phyloP scores from a whole-genome alignment of 2,888 invertebrate genomes.

The Volucella zonaria region DNA sequence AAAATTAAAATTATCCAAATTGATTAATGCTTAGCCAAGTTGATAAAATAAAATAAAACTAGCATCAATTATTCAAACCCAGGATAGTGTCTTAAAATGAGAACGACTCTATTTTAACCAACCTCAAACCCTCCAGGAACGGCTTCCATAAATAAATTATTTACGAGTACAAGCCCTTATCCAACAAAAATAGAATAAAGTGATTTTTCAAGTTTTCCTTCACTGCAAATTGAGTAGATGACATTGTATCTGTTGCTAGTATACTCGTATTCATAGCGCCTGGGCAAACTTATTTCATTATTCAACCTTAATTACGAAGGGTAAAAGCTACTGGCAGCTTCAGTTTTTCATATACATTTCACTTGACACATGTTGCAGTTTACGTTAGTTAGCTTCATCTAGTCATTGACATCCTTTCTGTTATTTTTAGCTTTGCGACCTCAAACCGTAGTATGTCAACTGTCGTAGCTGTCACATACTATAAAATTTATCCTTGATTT shows the following conservation, averaged over 20 bases:
- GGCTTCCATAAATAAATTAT: too few species aligned
- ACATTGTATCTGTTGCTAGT: background rate
- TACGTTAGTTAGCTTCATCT: background rate
- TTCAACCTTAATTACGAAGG: background rate
- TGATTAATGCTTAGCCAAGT: too few species aligned
- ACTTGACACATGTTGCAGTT: background rate
- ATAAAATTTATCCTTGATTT: slow-evolving; percentile 8
- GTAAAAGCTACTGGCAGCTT: background rate
- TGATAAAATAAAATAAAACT: too few species aligned
- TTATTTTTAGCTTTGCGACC: background rate
- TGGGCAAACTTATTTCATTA: slow-evolving; percentile 11
- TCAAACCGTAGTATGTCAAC: background rate
- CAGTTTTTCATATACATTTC: slow-evolving; percentile 4
- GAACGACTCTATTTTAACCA: too few species aligned
- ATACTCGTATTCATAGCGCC: slow-evolving; percentile 58
- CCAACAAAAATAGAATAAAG: background rate
- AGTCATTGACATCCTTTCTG: background rate
- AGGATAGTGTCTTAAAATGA: too few species aligned
- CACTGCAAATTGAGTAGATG: too few species aligned
- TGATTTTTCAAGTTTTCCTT: too few species aligned
- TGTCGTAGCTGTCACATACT: slow-evolving; percentile 1
- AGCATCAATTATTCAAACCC: too few species aligned
- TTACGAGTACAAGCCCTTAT: background rate
- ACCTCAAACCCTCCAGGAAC: too few species aligned
- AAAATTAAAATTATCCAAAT: too few species aligned